phyloP scores from a whole-genome alignment of 2,113 vertebrate genomes.

The Istiophorus platypterus region DNA sequence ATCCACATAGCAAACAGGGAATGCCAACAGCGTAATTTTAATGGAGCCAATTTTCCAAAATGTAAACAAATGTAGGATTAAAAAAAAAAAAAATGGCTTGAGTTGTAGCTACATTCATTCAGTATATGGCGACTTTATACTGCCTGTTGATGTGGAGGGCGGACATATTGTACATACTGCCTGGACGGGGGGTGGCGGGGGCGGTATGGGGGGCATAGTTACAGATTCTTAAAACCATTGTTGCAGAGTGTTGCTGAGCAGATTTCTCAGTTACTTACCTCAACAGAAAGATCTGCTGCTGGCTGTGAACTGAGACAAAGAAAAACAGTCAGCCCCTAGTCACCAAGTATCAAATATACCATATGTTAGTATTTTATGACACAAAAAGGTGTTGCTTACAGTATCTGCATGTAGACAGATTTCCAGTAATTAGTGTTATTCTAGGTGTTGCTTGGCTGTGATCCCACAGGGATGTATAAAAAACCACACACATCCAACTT shows the following conservation, averaged over 20 bases:
- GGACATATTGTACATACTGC: no score
- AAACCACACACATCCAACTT: not conserved
- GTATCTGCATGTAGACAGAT: not conserved
- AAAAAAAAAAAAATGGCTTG: no score
- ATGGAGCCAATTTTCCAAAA: no score
- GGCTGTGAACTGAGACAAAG: not conserved
- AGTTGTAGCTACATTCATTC: no score
- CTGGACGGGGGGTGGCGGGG: no score
- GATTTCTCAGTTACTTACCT: not conserved
- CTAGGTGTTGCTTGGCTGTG: slow-evolving; percentile 7
- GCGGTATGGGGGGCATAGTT: no score
- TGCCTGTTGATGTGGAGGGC: no score
- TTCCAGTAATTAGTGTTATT: not conserved
- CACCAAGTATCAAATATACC: not conserved
- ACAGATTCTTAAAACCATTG: no score
- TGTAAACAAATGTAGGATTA: no score
- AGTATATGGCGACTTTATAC: no score
- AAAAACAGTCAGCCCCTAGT: not conserved
- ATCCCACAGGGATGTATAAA: not conserved
- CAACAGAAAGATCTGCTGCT: not conserved
- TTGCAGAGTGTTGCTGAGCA: not conserved
- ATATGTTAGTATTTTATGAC: not conserved
- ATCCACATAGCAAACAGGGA: no score
- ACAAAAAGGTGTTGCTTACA: not conserved
- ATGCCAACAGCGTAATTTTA: no score